These are phyloP conservation scores for Geococcyx californianus DNA, from an alignment of 2,113 vertebrate species.

Conservation along the genomic window DNA sequence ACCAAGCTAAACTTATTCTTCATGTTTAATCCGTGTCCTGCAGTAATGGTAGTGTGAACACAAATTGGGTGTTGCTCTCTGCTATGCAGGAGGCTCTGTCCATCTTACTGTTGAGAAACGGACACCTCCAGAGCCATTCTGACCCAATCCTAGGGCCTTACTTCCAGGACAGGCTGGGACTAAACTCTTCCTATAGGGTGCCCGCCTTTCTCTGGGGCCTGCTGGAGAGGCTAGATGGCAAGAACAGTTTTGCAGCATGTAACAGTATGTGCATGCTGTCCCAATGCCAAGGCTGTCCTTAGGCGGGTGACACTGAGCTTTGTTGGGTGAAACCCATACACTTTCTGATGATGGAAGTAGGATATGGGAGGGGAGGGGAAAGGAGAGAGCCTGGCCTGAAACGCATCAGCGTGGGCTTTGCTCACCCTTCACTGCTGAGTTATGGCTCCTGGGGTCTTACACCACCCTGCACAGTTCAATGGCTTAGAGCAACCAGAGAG, in stretches of 20 bases:
- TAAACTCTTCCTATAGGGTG: not conserved
- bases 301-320: not conserved
- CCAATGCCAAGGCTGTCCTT: not conserved
- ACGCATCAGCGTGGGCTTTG: not conserved
- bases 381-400: not conserved
- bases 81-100: not conserved
- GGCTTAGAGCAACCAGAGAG: not conserved
- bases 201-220: not conserved
- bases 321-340: not conserved
- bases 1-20: not conserved
- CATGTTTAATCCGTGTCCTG: not conserved
- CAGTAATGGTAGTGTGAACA: not conserved
- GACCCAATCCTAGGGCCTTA: not conserved
- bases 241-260: not conserved
- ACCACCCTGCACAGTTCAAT: accelerated
- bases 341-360: not conserved
- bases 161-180: not conserved
- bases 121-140: not conserved
- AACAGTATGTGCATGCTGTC: accelerated
- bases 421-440: not conserved
- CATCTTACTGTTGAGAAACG: not conserved
- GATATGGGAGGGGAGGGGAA: no score
- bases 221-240: not conserved
- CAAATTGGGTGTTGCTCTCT: not conserved
- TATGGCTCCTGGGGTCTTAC: not conserved